Base-by-base conservation (phyloP, 2,113 vertebrate genomes). In the Orientallactaga bullata region DNA sequence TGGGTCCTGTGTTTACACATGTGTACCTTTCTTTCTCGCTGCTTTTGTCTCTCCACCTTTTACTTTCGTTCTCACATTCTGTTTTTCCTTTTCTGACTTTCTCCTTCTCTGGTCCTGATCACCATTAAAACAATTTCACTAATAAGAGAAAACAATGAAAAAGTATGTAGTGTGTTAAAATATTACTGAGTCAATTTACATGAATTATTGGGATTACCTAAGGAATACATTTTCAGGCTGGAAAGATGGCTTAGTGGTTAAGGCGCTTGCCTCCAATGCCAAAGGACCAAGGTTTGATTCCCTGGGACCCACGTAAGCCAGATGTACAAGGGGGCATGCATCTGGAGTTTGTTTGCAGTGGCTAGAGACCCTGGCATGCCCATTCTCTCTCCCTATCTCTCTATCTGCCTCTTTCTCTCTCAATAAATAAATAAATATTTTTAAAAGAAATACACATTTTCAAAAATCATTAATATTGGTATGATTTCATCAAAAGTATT, bases 91-190 rank as follows among this genome's bases (percentile, higher is more conserved):
- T 78, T 78, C 42, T 51, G 35, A 78, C 10, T 51, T 69, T 69
- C 24, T 78, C 26, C 79, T 84, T 93, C 32, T 85, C 85, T 88
- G 51, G 55, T 60, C 84, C 35, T 60, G 24, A 94, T 61, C 35
- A 51, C 60, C 85, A 84, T 66, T 47, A 88, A 87, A 93, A 88
- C 71, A n/a, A 83, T 74, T 85, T 88, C 61, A 78, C 73, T 85
- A 78, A 83, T 35, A 71, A 68, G 35, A 37, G 30, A 85, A 94
- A 90, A 91, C 81, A 69, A 73, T 77, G 6, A 35, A 63, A 89
- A 82, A 47, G 55, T 39, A 86, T 35, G 51, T 80, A 66, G 16
- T 73, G 55, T 80, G 32, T 73, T 47, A 79, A 23, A 65, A 68
- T 66, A 93, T 60, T 69, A 32, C 69, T 79, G 7, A 83, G 58